Percentiles rank a stretch among this genome's conserved stretches.
phyloP scores from a whole-genome alignment of 2,888 invertebrate genomes.

The Melanchra persicariae region DNA sequence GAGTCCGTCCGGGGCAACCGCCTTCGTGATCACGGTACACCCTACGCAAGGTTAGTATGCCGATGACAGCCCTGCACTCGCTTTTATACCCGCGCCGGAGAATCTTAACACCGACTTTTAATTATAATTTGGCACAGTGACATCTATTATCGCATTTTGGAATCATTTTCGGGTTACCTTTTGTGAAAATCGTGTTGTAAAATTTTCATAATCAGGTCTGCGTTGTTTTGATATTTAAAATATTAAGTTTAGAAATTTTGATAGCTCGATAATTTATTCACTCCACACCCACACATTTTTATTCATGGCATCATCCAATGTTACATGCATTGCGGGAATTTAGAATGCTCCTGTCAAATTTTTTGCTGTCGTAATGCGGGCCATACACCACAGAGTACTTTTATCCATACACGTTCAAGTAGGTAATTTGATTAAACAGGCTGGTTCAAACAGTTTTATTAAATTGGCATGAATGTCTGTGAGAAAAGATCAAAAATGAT shows the following conservation, averaged over 20 bases:
- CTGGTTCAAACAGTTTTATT: too few relatives aligned
- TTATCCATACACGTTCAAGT: too few relatives aligned
- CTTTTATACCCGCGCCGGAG: constrained; percentile 71
- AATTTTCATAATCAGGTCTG: not conserved
- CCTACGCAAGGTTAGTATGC: constrained; percentile 94
- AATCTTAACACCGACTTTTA: constrained; percentile 81
- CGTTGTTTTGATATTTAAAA: not conserved
- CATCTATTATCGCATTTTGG: constrained; percentile 77
- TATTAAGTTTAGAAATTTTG: not conserved
- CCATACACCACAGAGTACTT: too few relatives aligned
- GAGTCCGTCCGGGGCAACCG: constrained; percentile 92
- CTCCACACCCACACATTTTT: constrained; percentile 4
- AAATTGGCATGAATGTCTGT: too few relatives aligned
- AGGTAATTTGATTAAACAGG: too few relatives aligned
- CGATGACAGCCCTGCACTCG: rapidly evolving
- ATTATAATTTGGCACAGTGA: constrained; percentile 72
- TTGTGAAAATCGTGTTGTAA: constrained; percentile 13
- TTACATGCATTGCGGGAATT: constrained; percentile 33
- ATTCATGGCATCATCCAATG: constrained; percentile 18
- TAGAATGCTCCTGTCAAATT: constrained; percentile 29
- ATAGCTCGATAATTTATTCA: not conserved
- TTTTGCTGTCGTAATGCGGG: too few relatives aligned
- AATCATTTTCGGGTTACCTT: constrained; percentile 48
- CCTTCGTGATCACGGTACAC: constrained; percentile 93
- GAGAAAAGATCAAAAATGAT: too few relatives aligned